Evolutionary conservation across 2,888 invertebrate genomes (phyloP), one percentile per base, ranked within the genome.

Genomic region (Syrista parreyssii): DNA sequence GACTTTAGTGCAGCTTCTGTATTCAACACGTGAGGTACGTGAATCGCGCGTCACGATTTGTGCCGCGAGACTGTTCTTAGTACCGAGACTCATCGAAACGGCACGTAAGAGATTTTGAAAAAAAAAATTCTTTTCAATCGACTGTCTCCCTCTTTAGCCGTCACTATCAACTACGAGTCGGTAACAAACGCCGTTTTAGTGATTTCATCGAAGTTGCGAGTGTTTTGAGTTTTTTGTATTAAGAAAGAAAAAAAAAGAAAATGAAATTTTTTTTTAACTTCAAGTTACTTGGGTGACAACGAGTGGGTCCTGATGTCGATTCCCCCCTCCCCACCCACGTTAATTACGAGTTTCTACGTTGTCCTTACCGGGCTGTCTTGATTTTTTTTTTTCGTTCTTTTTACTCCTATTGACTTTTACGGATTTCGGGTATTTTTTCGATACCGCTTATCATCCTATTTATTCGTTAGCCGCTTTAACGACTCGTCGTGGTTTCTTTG

Each of bases 1-100:
- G 79, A 79, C 79, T 81, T 84, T 84, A 86, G 85, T 86, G 79
- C 82, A 82, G 81, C 82, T 81, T 84, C 84, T 83, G 84, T 80
- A 82, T 85, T 84, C 86, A 80, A 80, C 82, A 83, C 83, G 84
- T 79, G 81, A 82, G 81, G 84, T 78, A 82, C 82, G 78, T 15
- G 71, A 71, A 71, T 31, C 71, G 32, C 69, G 69, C 9, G 30
- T 31, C 12, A 32, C 71, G 31, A 71, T 71, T 32, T 71, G 31
- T 32, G 31, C 32, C 71, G 71, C 71, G 71, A 31, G 12, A 55
- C 55, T 55, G 55, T 55, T 55, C 23, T 55, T 55, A 23, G 55
- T 9, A 23, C 4, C 6, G 23, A 55, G 55, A 55, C 55, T 55
- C 55, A 55, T 55, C 55, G 55, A 6, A 9, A 9, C 9, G 55